phyloP scores from a whole-genome alignment of 2,797 vertebrate species.

The Poecilia wingei region DNA sequence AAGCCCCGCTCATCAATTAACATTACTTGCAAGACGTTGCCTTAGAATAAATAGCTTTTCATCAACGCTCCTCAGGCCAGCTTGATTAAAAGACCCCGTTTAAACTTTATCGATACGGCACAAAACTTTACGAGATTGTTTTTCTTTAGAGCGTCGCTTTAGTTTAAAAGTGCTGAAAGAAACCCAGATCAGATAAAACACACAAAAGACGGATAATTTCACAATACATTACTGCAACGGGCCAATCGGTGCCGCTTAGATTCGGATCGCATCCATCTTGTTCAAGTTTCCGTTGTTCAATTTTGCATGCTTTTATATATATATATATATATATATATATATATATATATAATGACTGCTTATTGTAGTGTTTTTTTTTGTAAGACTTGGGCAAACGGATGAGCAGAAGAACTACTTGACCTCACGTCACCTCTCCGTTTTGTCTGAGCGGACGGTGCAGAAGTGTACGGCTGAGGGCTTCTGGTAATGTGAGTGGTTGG shows the following conservation, averaged over 20 bases:
- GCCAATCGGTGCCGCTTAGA: too few species aligned
- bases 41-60: conserved; percentile 5
- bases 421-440: neutral
- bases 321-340: too few species aligned
- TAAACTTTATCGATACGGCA: conserved; percentile 4
- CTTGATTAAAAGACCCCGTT: neutral
- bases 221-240: neutral
- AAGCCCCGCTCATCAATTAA: conserved; percentile 29
- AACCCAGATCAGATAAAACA: conserved; percentile 3
- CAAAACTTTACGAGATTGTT: neutral
- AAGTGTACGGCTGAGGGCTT: neutral
- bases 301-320: neutral
- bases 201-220: neutral
- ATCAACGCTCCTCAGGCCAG: neutral
- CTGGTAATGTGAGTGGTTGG: neutral
- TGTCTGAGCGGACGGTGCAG: neutral
- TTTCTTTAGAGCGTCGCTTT: neutral
- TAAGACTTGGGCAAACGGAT: neutral
- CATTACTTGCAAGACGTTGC: conserved; percentile 16
- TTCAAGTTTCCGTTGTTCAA: neutral
- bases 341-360: neutral
- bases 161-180: conserved; percentile 10
- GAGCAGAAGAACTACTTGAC: neutral
- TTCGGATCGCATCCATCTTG: neutral
- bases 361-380: neutral